These are phyloP conservation scores for Trematomus bernacchii DNA, from an alignment of 2,797 vertebrate species.

Conservation along the genomic window DNA sequence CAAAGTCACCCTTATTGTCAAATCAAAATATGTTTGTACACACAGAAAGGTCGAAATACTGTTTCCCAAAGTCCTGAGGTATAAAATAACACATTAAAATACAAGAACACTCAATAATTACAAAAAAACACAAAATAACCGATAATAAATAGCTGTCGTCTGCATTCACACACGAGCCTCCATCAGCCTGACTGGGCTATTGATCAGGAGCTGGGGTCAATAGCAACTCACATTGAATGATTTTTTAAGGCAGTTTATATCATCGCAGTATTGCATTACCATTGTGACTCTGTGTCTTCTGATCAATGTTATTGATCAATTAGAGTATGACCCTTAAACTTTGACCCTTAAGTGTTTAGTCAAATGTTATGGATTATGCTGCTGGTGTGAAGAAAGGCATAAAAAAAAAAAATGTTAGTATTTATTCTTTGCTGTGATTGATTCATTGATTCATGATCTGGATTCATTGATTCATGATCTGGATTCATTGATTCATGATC, in stretches of 20 bases:
- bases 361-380: not conserved
- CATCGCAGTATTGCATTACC: not conserved
- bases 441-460: too few relatives aligned
- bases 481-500: too few relatives aligned
- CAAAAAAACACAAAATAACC: too few relatives aligned
- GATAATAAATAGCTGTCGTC: conserved; percentile 6
- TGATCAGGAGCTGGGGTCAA: conserved; percentile 46
- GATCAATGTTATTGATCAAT: conserved; percentile 21
- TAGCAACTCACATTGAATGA: conserved; percentile 36
- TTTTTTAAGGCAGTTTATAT: conserved; percentile 24
- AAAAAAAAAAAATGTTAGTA: not conserved
- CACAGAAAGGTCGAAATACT: too few relatives aligned
- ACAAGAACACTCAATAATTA: too few relatives aligned
- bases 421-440: not conserved
- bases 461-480: too few relatives aligned
- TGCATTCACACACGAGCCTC: conserved; percentile 10
- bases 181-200: conserved; percentile 44
- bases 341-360: too few relatives aligned
- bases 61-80: too few relatives aligned
- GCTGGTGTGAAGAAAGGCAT: not conserved
- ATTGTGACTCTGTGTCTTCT: not conserved
- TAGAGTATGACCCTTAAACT: too few relatives aligned
- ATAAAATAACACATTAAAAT: too few relatives aligned
- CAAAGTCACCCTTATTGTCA: too few relatives aligned
- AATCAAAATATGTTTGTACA: too few relatives aligned